Evolutionary conservation across 1,140 invertebrate genomes (phyloP), one percentile per base, ranked within the genome.

Genomic region (Trachymyrmex cornetzi): DNA sequence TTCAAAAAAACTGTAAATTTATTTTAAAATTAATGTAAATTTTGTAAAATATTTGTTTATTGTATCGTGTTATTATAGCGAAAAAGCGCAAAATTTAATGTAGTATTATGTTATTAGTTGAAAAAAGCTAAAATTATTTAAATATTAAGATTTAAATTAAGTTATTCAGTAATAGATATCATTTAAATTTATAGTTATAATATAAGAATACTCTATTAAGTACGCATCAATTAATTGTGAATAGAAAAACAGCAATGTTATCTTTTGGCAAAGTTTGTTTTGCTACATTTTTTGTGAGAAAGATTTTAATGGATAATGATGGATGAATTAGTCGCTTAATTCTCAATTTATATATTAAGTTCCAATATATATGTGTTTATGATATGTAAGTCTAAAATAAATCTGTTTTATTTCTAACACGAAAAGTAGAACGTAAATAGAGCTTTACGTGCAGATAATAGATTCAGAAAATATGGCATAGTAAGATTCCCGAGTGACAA

Each of bases 351-450:
- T 19, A 14, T 55, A n/a, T 24, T 48, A 24, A 59, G 7, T 81
- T 14, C 3, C 11, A 11, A n/a, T 22, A 57, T 71, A 6, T 38
- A 38, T 38, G 5, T 9, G 38, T 44, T 0, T 44, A 44, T 44
- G 2, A 82, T 44, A 27, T 72, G 2, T 81, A 69, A 24, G n/a
- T 79, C 19, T 38, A 34, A 55, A 80, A 79, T 79, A 48, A 69
- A 19, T 69, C 5, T 0, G n/a, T n/a, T n/a, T n/a, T n/a, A n/a
- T n/a, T n/a, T n/a, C n/a, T n/a, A n/a, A n/a, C n/a, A n/a, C n/a
- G 22, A 69, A 30, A 38, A 19, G 30, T 12, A 50, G 48, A 50
- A 14, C 0, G 0, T 50, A 50, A 9, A 44, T 9, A 12, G 11
- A 24, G 16, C 0, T 2, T 72, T 30, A 27, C 34, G 16, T n/a